Base-by-base conservation (phyloP, 2,888 invertebrate species). In the Philereme vetulata region DNA sequence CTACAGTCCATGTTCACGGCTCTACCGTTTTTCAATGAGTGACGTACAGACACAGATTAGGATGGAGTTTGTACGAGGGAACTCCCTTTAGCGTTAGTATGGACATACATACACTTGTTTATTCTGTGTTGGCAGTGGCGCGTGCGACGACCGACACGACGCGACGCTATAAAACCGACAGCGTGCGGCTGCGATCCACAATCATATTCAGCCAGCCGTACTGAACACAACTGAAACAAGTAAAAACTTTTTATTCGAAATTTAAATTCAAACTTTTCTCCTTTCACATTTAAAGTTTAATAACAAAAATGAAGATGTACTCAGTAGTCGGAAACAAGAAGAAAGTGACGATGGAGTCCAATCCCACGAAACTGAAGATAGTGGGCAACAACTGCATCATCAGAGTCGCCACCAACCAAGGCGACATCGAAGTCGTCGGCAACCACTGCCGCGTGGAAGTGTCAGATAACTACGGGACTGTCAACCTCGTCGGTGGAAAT, bases 301-400 rank as follows among this genome's bases (percentile, higher is more conserved):
- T n/a, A n/a, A n/a, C n/a, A n/a, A 88, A 80, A 75, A 92, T 92
- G 91, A 91, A 92, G 79, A 84, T 81, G 54, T 91, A 91, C 72
- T 88, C 90, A 51, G 77, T 92, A 38, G 80, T 92, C 60, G 91
- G 91, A 32, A 90, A 92, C 77, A 92, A 90, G 78, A 92, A 91
- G 82, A 92, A 90, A 74, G 90, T 92, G 62, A 91, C 90, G 36
- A 90, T 91, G 90, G 89, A 89, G 61, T 77, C 72, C 9, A 91
- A 91, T 64, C 79, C 78, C 8, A 81, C 87, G 0, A 80, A 79
- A 5, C 72, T 92, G 11, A 91, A 88, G 76, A 84, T 92, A 4
- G 85, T 92, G 48, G 91, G 91, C 0, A 92, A 90, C 70, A 82
- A 82, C 65, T 91, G 92, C 67, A 88, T 89, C 49, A 75, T 91